Evolutionary conservation across 2,797 vertebrate species (phyloP).

Genomic region (Siniperca undulata): DNA sequence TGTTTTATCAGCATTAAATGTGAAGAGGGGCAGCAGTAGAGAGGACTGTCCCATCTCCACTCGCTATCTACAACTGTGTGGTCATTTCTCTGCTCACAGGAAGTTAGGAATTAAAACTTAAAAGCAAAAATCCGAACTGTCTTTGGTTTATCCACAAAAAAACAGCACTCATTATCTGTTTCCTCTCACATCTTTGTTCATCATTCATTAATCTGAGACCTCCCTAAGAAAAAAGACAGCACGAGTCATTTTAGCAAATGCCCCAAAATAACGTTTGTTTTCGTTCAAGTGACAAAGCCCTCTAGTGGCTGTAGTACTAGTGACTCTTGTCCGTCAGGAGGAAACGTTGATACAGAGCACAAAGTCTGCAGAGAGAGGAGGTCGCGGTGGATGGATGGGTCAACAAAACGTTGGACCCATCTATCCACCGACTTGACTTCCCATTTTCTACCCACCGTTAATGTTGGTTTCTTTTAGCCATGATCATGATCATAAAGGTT

Average conservation of each 20-base stretch:
- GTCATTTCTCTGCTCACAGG: neutral
- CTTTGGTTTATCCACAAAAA: neutral
- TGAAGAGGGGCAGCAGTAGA: slow-evolving; percentile 5
- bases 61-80: neutral
- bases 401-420: neutral
- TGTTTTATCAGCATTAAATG: slow-evolving; percentile 14
- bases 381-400: neutral
- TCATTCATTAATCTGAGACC: neutral
- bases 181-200: neutral
- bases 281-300: neutral
- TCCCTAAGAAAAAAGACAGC: neutral
- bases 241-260: neutral
- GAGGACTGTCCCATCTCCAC: neutral
- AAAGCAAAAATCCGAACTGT: neutral
- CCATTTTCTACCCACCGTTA: neutral
- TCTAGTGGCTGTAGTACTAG: neutral
- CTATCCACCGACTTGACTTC: too few relatives aligned
- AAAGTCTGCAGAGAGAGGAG: too few relatives aligned
- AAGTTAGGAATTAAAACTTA: neutral
- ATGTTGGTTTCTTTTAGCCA: neutral
- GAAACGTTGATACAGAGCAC: neutral
- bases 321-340: neutral
- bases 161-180: neutral
- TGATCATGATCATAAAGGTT: too few relatives aligned
- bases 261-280: neutral